Conservation (phyloP, 1,140 invertebrate genomes). For the Anthonomus grandis region DNA sequence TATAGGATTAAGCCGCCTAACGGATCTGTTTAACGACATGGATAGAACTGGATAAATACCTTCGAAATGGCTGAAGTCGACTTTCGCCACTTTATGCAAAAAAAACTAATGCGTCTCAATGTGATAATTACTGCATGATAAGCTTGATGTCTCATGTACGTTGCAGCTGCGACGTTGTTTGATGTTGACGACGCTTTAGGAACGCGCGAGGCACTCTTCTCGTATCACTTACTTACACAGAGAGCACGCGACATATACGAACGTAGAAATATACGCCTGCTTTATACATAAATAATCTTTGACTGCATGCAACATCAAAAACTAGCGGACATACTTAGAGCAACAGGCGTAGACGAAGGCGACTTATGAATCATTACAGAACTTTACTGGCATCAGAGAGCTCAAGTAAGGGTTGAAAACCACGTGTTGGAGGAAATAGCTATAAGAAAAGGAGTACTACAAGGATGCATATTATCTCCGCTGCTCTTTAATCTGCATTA, state of each 20-base stretch:
- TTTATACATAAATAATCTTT: slow-evolving; percentile 13
- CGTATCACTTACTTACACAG: slow-evolving; percentile 5
- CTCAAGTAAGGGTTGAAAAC: slow-evolving; percentile 5
- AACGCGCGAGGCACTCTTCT: slow-evolving; percentile 14
- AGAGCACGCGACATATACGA: slow-evolving; percentile 6
- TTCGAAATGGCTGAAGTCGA: too few relatives aligned
- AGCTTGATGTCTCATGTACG: too few relatives aligned
- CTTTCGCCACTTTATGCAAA: too few relatives aligned
- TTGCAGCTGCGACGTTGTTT: too few relatives aligned
- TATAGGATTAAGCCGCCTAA: too few relatives aligned
- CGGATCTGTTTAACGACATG: too few relatives aligned
- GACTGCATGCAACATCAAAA: too few relatives aligned
- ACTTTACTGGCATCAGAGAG: slow-evolving; percentile 9
- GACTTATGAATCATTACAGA: slow-evolving; percentile 1
- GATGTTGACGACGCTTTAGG: slow-evolving; percentile 4
- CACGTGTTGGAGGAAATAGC: slow-evolving; percentile 2
- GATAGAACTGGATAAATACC: too few relatives aligned
- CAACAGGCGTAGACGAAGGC: not conserved
- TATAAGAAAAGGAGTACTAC: slow-evolving; percentile 5
- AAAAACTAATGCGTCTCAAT: too few relatives aligned
- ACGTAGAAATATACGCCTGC: slow-evolving; percentile 7
- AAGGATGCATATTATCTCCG: slow-evolving; percentile 13
- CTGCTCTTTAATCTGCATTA: slow-evolving; percentile 15
- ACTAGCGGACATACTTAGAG: slow-evolving; percentile 6
- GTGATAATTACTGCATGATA: too few relatives aligned